These are phyloP conservation scores for Equus przewalskii DNA, from an alignment of 2,113 vertebrate genomes.

Conservation along the genomic window DNA sequence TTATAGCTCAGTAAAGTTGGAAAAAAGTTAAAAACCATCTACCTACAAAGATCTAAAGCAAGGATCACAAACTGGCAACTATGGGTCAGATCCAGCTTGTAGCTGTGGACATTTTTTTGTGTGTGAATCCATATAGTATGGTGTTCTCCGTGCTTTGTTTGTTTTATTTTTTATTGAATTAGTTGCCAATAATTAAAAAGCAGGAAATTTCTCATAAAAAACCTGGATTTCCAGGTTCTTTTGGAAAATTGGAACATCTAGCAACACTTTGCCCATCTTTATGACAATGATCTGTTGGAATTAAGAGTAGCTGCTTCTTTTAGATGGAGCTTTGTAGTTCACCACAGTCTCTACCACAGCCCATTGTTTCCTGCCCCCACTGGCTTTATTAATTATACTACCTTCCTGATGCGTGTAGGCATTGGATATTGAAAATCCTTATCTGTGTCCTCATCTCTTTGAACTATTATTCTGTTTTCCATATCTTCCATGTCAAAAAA, in stretches of 20 bases:
- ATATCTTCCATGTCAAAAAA: neutral
- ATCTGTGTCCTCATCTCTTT: neutral
- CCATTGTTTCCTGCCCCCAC: neutral
- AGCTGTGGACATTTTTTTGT: neutral
- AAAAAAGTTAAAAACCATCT: neutral
- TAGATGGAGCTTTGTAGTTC: neutral
- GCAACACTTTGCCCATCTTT: neutral
- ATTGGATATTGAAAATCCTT: neutral
- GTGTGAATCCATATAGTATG: neutral
- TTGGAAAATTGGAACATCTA: neutral
- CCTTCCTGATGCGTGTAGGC: neutral
- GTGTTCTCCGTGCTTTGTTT: neutral
- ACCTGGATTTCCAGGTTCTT: neutral
- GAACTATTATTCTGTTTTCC: neutral
- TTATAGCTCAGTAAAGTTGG: neutral
- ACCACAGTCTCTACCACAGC: neutral
- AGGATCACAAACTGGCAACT: neutral
- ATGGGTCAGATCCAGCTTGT: neutral
- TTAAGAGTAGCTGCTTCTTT: neutral
- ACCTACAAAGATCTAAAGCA: neutral
- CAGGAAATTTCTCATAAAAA: neutral
- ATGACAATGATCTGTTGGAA: neutral
- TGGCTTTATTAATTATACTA: neutral
- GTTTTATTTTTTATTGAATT: slow-evolving; percentile 1
- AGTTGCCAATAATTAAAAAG: slow-evolving; percentile 10